Conservation (phyloP, 2,888 invertebrate species). For the Leucoma salicis region DNA sequence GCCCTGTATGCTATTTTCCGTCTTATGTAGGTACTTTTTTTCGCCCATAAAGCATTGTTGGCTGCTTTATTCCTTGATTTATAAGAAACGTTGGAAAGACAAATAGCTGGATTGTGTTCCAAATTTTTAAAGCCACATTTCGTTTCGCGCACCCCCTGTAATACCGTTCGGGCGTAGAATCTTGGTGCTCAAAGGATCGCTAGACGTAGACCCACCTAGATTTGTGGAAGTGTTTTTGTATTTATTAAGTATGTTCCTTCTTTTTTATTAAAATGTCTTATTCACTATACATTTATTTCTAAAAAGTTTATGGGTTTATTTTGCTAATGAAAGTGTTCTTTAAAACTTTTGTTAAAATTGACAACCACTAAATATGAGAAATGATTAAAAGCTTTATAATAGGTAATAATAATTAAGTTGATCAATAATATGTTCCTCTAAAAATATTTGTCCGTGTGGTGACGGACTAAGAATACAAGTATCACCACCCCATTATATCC, state of each 20-base stretch:
- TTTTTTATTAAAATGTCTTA: neutral
- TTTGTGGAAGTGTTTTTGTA: slow-evolving; percentile 19
- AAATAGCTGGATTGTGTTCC: slow-evolving; percentile 90
- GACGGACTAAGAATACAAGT: too few relatives aligned
- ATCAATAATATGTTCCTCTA: too few relatives aligned
- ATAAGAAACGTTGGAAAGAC: slow-evolving; percentile 88
- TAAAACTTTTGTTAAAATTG: too few relatives aligned
- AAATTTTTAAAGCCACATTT: slow-evolving; percentile 91
- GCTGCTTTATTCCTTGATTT: slow-evolving; percentile 86
- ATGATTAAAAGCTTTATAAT: too few relatives aligned
- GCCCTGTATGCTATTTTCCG: slow-evolving; percentile 78
- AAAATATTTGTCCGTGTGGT: too few relatives aligned
- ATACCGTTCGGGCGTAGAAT: slow-evolving; percentile 55
- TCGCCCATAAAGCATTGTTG: slow-evolving; percentile 84
- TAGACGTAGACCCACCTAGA: slow-evolving; percentile 22
- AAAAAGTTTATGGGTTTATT: too few relatives aligned
- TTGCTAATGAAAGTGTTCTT: too few relatives aligned
- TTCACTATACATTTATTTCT: too few relatives aligned
- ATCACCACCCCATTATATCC: too few relatives aligned
- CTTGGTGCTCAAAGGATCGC: slow-evolving; percentile 51
- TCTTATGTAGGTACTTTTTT: slow-evolving; percentile 81
- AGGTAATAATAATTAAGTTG: too few relatives aligned
- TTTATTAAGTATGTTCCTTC: neutral
- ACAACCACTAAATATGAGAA: too few relatives aligned
- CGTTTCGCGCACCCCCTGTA: slow-evolving; percentile 81